These are phyloP conservation scores for Pygoscelis antarcticus DNA, from an alignment of 2,113 vertebrate species.

Conservation along the genomic window DNA sequence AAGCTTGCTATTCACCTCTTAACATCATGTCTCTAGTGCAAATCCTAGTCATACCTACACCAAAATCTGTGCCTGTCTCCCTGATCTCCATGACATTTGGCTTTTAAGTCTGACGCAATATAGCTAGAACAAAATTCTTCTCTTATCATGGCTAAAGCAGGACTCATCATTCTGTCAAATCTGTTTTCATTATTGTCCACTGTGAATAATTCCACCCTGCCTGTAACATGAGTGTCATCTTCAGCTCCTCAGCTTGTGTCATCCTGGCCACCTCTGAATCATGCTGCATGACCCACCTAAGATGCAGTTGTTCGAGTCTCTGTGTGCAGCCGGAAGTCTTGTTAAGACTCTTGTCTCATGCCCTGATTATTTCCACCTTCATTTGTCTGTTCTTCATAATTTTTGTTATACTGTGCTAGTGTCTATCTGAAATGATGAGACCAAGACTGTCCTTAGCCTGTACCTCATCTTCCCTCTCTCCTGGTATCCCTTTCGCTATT, in stretches of 20 bases:
- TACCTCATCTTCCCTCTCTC: background rate
- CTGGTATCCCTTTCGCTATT: background rate
- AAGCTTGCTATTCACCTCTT: background rate
- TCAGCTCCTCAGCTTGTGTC: background rate
- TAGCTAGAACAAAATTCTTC: background rate
- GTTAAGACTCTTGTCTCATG: background rate
- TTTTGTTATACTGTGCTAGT: background rate
- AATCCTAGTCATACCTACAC: background rate
- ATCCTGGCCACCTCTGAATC: background rate
- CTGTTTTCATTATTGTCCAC: background rate
- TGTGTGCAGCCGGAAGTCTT: background rate
- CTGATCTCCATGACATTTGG: background rate
- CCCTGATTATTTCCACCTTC: background rate
- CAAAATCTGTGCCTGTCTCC: background rate
- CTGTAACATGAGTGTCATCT: background rate
- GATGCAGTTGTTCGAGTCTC: background rate
- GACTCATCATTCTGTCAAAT: background rate
- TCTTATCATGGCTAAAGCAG: background rate
- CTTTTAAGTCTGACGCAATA: background rate
- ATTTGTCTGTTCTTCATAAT: background rate
- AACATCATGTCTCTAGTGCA: background rate
- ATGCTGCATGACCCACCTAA: background rate
- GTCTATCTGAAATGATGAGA: background rate
- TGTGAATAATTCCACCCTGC: background rate
- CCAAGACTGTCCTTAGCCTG: background rate